These are phyloP conservation scores for Amblyraja radiata DNA, from an alignment of 2,797 vertebrate species.

Conservation along the genomic window DNA sequence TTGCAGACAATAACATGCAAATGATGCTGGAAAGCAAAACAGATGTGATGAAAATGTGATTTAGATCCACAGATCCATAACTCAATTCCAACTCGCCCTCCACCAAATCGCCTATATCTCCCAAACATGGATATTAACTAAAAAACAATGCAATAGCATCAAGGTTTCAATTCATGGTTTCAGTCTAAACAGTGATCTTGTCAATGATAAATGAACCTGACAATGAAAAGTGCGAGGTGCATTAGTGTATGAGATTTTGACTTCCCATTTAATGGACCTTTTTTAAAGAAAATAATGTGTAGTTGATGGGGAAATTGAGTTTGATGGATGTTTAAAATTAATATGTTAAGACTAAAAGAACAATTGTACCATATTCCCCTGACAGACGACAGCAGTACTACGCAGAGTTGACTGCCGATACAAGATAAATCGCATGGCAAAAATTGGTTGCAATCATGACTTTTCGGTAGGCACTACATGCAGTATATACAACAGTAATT, in stretches of 20 bases:
- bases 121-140: not conserved
- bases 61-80: not conserved
- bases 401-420: not conserved
- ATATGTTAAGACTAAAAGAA: slow-evolving; percentile 1
- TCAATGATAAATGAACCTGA: not conserved
- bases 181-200: not conserved
- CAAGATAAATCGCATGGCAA: not conserved
- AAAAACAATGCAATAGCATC: not conserved
- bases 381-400: not conserved
- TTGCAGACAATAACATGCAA: not conserved
- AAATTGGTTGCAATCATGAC: not conserved
- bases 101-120: too few relatives aligned
- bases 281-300: not conserved
- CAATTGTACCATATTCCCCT: not conserved
- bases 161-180: not conserved
- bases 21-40: not conserved
- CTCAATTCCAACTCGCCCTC: too few relatives aligned
- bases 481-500: not conserved
- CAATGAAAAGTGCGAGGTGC: not conserved
- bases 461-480: not conserved
- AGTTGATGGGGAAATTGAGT: not conserved
- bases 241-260: not conserved
- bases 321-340: not conserved
- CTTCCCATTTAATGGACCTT: not conserved
- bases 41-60: not conserved